phyloP scores from a whole-genome alignment of 1,140 invertebrate genomes.

The Oscheius sp. region DNA sequence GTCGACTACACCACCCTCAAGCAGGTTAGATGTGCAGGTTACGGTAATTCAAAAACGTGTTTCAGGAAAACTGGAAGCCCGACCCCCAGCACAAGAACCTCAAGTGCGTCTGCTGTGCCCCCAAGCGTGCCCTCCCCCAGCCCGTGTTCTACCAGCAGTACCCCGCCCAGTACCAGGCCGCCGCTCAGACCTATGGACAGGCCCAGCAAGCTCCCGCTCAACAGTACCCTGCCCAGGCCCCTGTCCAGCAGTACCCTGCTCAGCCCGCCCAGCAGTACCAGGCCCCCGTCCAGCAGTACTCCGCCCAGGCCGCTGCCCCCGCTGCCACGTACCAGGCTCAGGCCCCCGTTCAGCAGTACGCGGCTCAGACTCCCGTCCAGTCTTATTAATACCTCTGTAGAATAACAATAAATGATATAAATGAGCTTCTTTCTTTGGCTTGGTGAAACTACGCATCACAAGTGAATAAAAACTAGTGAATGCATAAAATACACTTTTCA shows the following conservation, averaged over 20 bases:
- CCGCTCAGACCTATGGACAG: neutral
- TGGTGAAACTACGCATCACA: too few relatives aligned
- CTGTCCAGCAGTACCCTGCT: neutral
- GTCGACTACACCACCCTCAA: neutral
- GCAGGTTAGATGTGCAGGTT: neutral
- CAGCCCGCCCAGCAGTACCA: neutral
- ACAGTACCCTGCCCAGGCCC: neutral
- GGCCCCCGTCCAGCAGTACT: neutral
- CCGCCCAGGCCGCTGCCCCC: neutral
- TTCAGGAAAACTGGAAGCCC: constrained; percentile 8
- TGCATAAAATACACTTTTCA: too few relatives aligned
- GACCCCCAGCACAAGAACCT: constrained; percentile 8
- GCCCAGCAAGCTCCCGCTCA: neutral
- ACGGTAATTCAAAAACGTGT: neutral
- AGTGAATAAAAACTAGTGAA: too few relatives aligned
- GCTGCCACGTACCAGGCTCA: neutral
- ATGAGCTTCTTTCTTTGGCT: too few relatives aligned
- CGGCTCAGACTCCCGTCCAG: constrained; percentile 66
- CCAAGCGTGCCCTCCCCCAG: constrained; percentile 1
- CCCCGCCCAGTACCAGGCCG: neutral
- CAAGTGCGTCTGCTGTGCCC: constrained; percentile 36
- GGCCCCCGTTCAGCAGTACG: constrained; percentile 14
- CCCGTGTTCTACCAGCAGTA: neutral
- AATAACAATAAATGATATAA: too few relatives aligned
- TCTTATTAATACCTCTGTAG: too few relatives aligned